phyloP scores from a whole-genome alignment of 2,888 invertebrate genomes.

The Alloscopus bannaensis region DNA sequence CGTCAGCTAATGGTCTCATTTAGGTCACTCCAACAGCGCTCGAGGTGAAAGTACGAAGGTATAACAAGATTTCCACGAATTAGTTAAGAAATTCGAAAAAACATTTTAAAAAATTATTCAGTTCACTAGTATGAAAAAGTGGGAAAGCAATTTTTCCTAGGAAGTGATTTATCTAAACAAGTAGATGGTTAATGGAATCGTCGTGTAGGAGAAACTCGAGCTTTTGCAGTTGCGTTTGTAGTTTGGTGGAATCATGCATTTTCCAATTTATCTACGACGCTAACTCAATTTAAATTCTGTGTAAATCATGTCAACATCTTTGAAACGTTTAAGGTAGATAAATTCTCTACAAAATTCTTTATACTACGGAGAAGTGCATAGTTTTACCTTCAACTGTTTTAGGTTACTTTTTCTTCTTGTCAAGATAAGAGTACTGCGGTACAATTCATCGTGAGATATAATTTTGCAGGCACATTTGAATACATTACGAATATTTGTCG shows the following conservation, averaged over 20 bases:
- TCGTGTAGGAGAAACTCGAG: slow-evolving; percentile 3
- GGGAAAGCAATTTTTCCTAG: no score
- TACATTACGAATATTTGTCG: slow-evolving; percentile 49
- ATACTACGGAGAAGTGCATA: not conserved
- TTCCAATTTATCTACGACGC: not conserved
- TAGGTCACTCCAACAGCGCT: no score
- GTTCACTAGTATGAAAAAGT: no score
- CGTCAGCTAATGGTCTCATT: no score
- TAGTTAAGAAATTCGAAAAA: no score
- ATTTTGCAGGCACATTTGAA: slow-evolving; percentile 33
- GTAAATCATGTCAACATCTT: slow-evolving; percentile 42
- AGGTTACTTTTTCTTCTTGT: not conserved
- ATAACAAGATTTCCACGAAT: no score
- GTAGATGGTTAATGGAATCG: no score
- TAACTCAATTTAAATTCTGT: slow-evolving; percentile 46
- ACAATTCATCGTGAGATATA: slow-evolving; percentile 24
- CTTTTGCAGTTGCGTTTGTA: no score
- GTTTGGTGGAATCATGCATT: not conserved
- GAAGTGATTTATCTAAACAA: no score
- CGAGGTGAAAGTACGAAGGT: no score
- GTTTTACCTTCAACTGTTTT: not conserved
- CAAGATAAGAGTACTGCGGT: not conserved
- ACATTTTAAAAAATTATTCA: no score
- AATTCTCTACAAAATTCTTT: not conserved
- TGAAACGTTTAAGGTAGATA: not conserved